Evolutionary conservation across 2,113 vertebrate genomes (phyloP).

Genomic region (Colistium nudipinnis): DNA sequence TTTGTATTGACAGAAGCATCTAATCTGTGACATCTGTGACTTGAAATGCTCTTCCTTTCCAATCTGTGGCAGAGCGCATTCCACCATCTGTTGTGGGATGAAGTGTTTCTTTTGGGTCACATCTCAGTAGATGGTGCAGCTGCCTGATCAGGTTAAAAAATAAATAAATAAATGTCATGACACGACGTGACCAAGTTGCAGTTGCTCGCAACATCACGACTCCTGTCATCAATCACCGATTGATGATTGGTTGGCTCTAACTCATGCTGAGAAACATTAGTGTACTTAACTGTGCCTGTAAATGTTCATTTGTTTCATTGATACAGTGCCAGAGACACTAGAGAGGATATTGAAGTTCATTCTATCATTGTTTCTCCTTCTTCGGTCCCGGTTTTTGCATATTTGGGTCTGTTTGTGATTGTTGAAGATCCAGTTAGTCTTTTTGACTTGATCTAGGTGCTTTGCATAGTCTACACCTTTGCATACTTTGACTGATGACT

Average conservation of each 20-base stretch:
- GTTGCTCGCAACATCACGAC: not conserved
- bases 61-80: not conserved
- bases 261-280: conserved; percentile 6
- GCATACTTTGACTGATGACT: not conserved
- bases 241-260: not conserved
- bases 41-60: conserved; percentile 2
- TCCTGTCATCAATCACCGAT: too few species aligned
- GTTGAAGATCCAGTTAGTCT: not conserved
- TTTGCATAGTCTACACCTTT: not conserved
- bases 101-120: not conserved
- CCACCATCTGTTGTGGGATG: not conserved
- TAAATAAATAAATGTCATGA: too few species aligned
- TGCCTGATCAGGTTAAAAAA: not conserved
- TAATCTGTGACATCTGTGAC: not conserved
- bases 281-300: not conserved
- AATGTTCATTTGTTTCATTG: not conserved
- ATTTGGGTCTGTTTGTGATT: not conserved
- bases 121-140: not conserved
- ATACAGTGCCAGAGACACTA: not conserved
- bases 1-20: not conserved
- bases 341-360: not conserved
- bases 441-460: not conserved
- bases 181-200: too few species aligned
- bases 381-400: not conserved
- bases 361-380: not conserved